Evolutionary conservation across 2,888 invertebrate genomes (phyloP), one percentile per base, ranked within the genome.

Genomic region (Myathropa florea): DNA sequence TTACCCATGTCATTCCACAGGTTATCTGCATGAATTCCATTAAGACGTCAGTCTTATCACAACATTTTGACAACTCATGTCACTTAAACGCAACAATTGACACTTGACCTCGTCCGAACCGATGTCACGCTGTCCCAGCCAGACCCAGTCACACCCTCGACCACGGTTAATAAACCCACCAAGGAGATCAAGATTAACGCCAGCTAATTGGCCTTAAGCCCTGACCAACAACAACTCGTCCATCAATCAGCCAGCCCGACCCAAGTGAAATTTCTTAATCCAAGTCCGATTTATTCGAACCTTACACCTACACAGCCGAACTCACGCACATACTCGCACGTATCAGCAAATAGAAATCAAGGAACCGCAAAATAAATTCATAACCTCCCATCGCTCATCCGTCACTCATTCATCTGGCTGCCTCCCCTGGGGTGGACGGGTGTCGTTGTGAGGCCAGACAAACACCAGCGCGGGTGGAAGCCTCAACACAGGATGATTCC

Each of bases 301-400:
- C 53, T 23, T n/a, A n/a, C n/a, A n/a, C 30, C 36, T 24, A 53
- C n/a, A 10, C n/a, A 4, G 9, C 60, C 67, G 80, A n/a, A n/a
- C n/a, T n/a, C 65, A 72, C 65, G 72, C 72, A 33, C 60, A 60
- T 65, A 12, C 72, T 65, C 72, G 67, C 53, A 61, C 53, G 65
- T 65, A 75, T 73, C 67, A 61, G 75, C 80, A 81, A 81, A 81
- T 73, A 81, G 68, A 75, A 81, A 73, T 81, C 73, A 81, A 26
- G 63, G 57, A 75, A 75, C 68, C 73, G 68, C 73, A 75, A 81
- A 81, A 81, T 81, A 81, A 81, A 81, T 81, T 81, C 80, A 81
- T 81, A 81, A 81, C 80, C 55, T 75, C 73, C 68, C 23, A 68
- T 63, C 59, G 64, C 46, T 60, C 79, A 72, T 79, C 68, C 63